These are phyloP conservation scores for Rhizomys pruinosus DNA, from an alignment of 2,113 vertebrate species.

Conservation along the genomic window DNA sequence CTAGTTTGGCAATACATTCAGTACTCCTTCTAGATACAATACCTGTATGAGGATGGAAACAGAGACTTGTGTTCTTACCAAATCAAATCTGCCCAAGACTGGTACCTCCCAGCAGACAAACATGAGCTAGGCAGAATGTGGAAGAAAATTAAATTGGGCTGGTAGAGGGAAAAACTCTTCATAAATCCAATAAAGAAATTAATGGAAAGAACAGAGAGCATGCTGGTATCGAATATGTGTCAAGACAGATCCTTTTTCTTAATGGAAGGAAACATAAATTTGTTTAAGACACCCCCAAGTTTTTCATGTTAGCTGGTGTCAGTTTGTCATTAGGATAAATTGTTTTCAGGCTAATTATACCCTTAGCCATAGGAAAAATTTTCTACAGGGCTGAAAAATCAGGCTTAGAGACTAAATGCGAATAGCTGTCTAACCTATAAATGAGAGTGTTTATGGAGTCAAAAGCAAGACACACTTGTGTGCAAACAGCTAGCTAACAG, in stretches of 20 bases:
- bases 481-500: background rate
- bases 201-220: slow-evolving; percentile 13
- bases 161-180: background rate
- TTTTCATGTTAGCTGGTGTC: slow-evolving; percentile 26
- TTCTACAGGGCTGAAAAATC: slow-evolving; percentile 43
- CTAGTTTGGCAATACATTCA: background rate
- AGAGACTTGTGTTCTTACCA: background rate
- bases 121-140: slow-evolving; percentile 30
- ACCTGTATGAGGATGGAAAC: background rate
- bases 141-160: slow-evolving; percentile 51
- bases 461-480: background rate
- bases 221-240: slow-evolving; percentile 42
- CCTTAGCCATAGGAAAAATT: background rate
- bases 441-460: background rate
- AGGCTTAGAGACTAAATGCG: slow-evolving; percentile 14
- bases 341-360: slow-evolving; percentile 42
- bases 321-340: slow-evolving; percentile 42
- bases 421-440: slow-evolving; percentile 23
- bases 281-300: slow-evolving; percentile 21
- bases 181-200: slow-evolving; percentile 66
- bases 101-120: slow-evolving; percentile 1
- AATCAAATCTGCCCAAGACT: slow-evolving; percentile 1
- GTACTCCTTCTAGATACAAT: background rate
- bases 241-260: slow-evolving; percentile 31
- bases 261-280: slow-evolving; percentile 43